Conservation (phyloP, 2,888 invertebrate species). For the Drosophila seclusa region DNA sequence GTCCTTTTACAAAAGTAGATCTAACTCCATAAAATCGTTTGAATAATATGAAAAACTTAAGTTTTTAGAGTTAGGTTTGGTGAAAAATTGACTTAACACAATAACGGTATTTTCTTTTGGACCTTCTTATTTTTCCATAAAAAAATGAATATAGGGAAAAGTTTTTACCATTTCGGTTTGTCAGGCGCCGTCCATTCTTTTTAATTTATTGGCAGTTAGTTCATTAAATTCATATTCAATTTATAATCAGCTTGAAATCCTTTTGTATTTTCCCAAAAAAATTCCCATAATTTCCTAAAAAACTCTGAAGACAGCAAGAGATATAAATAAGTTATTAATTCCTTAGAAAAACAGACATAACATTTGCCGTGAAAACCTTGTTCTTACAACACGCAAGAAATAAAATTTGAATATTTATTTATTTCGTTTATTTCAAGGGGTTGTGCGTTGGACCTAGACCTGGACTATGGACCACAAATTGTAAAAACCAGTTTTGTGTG, state of each 20-base stretch:
- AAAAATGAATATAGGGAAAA: neutral
- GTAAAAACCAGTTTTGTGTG: slow-evolving; percentile 63
- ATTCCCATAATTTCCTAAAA: slow-evolving; percentile 17
- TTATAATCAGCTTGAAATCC: slow-evolving; percentile 21
- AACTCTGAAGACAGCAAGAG: slow-evolving; percentile 43
- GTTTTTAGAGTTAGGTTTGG: neutral
- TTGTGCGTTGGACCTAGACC: slow-evolving; percentile 40
- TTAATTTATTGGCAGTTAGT: neutral
- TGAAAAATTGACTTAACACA: neutral
- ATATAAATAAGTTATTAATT: slow-evolving; percentile 55
- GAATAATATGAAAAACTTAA: neutral
- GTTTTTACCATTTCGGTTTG: neutral
- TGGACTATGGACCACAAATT: slow-evolving; percentile 32
- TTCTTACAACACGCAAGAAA: slow-evolving; percentile 26
- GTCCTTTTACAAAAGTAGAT: neutral
- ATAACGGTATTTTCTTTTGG: neutral
- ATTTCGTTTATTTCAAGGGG: slow-evolving; percentile 31
- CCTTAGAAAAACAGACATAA: slow-evolving; percentile 28
- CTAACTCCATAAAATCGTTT: neutral
- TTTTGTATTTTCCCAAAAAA: slow-evolving; percentile 46
- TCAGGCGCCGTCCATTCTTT: neutral
- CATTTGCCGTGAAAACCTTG: slow-evolving; percentile 48
- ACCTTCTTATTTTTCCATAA: neutral
- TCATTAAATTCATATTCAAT: slow-evolving; percentile 8
- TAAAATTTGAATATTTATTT: slow-evolving; percentile 62